These are phyloP conservation scores for Orius insidiosus DNA, from an alignment of 1,140 invertebrate species.

Conservation along the genomic window DNA sequence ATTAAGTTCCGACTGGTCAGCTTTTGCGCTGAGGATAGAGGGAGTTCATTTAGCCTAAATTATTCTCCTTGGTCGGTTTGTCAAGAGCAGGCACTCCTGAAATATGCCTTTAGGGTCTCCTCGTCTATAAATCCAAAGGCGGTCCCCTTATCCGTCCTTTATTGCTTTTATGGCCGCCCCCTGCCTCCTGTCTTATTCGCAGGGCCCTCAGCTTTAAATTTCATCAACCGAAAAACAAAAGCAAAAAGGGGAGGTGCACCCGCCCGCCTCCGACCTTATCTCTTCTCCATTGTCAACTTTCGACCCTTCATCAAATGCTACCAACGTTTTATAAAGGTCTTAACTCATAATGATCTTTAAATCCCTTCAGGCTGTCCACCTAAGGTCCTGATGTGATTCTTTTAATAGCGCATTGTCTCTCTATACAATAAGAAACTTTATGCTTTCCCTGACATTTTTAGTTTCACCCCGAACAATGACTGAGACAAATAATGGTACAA, in stretches of 20 bases:
- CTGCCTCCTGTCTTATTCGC: conserved; percentile 12
- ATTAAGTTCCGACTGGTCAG: not conserved
- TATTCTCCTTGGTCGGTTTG: conserved; percentile 7
- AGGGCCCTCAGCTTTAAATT: conserved; percentile 19
- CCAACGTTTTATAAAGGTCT: conserved; percentile 11
- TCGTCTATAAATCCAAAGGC: conserved; percentile 18
- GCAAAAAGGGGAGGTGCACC: conserved; percentile 13
- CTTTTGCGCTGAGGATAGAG: not conserved
- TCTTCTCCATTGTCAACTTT: conserved; percentile 2
- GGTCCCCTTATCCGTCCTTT: conserved; percentile 20
- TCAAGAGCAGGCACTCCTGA: conserved; percentile 15
- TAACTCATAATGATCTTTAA: conserved; percentile 12
- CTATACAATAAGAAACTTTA: too few relatives aligned
- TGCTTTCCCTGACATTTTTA: too few relatives aligned
- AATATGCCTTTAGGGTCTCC: conserved; percentile 16
- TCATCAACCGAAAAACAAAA: conserved; percentile 20
- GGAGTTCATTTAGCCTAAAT: not conserved
- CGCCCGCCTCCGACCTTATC: not conserved
- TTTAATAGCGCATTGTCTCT: too few relatives aligned
- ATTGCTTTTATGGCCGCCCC: conserved; percentile 20
- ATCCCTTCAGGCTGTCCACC: not conserved
- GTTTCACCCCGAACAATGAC: too few relatives aligned
- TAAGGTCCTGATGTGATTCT: too few relatives aligned
- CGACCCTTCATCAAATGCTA: conserved; percentile 4
- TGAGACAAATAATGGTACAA: too few relatives aligned